Evolutionary conservation across 2,888 invertebrate genomes (phyloP).

Genomic region (Patella ulyssiponensis): DNA sequence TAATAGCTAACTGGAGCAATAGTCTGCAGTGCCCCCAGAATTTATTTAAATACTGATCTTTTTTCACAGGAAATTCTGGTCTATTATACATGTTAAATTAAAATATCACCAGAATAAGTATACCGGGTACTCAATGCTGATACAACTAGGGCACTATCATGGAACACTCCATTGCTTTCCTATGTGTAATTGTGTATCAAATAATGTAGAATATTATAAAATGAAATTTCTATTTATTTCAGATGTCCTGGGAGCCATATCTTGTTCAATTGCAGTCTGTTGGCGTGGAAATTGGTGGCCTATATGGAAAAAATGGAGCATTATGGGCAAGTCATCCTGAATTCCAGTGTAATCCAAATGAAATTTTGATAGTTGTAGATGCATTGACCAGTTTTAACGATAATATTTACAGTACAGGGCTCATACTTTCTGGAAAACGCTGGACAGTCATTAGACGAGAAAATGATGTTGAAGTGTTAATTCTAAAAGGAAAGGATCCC

Average conservation of each 20-base stretch:
- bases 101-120: not conserved
- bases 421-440: constrained; percentile 25
- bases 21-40: too few species aligned
- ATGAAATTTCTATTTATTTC: not conserved
- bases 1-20: too few species aligned
- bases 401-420: constrained; percentile 29
- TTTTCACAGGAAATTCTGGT: too few species aligned
- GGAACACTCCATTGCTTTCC: not conserved
- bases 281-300: constrained; percentile 31
- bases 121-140: too few species aligned
- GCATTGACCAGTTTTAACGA: constrained; percentile 26
- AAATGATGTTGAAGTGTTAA: constrained; percentile 18
- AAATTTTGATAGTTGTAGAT: constrained; percentile 22
- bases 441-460: constrained; percentile 37
- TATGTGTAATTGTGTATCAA: not conserved
- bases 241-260: constrained; percentile 35
- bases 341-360: constrained; percentile 28
- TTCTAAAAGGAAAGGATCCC: constrained; percentile 33
- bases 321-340: constrained; percentile 26
- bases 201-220: not conserved
- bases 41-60: too few species aligned
- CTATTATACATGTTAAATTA: not conserved
- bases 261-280: constrained; percentile 25
- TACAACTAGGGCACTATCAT: too few species aligned
- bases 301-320: constrained; percentile 34